phyloP scores from a whole-genome alignment of 2,888 invertebrate species.

The Nysson spinosus region DNA sequence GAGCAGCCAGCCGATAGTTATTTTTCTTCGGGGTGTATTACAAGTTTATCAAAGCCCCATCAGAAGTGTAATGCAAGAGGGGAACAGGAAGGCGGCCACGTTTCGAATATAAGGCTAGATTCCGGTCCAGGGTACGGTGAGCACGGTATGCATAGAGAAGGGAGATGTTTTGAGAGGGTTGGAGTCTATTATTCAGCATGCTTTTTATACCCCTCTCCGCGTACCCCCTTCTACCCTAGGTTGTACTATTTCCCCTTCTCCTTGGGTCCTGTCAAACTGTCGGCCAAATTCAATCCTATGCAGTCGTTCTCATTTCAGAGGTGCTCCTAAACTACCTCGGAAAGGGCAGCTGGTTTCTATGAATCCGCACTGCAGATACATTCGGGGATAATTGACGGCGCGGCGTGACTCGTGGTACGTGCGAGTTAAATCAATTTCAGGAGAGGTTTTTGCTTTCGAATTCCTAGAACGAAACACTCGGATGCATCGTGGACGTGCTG shows the following conservation, averaged over 20 bases:
- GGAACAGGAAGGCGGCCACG: constrained; percentile 34
- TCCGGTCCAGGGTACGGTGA: constrained; percentile 60
- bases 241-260: constrained; percentile 39
- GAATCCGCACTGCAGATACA: constrained; percentile 46
- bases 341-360: constrained; percentile 14
- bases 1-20: constrained; percentile 14
- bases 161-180: constrained; percentile 75
- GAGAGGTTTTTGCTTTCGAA: constrained; percentile 24
- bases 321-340: constrained; percentile 3
- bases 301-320: constrained; percentile 73
- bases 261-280: constrained; percentile 71
- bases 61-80: constrained; percentile 19
- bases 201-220: constrained; percentile 69
- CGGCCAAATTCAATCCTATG: constrained; percentile 73
- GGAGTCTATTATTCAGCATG: constrained; percentile 75
- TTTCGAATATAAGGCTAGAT: constrained; percentile 61
- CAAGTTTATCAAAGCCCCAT: constrained; percentile 59
- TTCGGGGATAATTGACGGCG: constrained; percentile 50
- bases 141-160: constrained; percentile 68
- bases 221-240: constrained; percentile 31
- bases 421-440: constrained; percentile 48
- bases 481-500: no score
- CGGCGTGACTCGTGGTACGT: constrained; percentile 42
- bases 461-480: constrained; percentile 29
- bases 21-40: constrained; percentile 56